Conservation (phyloP, 2,797 vertebrate genomes). For the Cyprinella venusta region DNA sequence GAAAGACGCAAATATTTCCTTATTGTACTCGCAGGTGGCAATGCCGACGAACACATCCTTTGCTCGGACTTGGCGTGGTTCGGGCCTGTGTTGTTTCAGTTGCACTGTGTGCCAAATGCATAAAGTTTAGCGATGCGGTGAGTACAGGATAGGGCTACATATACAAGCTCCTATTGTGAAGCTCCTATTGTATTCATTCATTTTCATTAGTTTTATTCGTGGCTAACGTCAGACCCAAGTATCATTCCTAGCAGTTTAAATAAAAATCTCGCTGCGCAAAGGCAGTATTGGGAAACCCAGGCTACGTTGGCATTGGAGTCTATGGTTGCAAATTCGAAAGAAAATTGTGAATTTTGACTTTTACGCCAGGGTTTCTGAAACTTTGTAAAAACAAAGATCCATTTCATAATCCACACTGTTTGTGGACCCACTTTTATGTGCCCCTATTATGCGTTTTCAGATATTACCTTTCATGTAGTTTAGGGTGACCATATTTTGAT, state of each 20-base stretch:
- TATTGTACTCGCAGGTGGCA: conserved; percentile 41
- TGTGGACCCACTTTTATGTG: neutral
- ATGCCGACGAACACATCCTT: conserved; percentile 9
- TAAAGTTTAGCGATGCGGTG: conserved; percentile 17
- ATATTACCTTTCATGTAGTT: neutral
- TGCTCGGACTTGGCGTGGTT: conserved; percentile 15
- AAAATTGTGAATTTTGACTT: neutral
- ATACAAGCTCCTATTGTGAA: neutral
- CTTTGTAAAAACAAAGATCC: neutral
- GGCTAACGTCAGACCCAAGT: too few relatives aligned
- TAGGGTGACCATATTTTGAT: too few relatives aligned
- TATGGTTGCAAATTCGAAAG: too few relatives aligned
- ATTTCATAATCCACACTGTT: neutral
- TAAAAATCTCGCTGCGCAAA: too few relatives aligned
- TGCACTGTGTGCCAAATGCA: conserved; percentile 2
- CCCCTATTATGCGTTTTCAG: neutral
- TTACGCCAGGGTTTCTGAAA: neutral
- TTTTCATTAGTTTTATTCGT: neutral
- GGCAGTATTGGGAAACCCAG: too few relatives aligned
- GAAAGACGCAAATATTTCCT: conserved; percentile 25
- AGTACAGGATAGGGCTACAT: conserved; percentile 18
- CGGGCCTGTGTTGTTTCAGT: conserved; percentile 25
- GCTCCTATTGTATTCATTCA: neutral
- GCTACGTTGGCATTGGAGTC: neutral
- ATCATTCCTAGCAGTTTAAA: too few relatives aligned